Percentiles rank a stretch among this genome's conserved stretches.
These are phyloP conservation scores for Spheniscus mendiculus DNA, from an alignment of 2,113 vertebrate species.

Conservation along the genomic window DNA sequence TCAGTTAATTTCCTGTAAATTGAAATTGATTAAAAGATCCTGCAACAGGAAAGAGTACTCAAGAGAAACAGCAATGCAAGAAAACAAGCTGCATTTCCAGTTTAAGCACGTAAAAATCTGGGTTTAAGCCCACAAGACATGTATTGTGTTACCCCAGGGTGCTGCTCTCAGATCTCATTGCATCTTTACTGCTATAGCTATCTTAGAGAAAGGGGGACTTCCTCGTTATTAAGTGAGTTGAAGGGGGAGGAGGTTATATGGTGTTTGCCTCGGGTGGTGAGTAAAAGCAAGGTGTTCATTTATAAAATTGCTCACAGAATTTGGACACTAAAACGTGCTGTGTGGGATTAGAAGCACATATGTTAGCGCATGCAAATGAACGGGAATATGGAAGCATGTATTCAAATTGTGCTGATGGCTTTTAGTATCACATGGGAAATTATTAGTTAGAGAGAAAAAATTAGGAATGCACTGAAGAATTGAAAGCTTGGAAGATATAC, in stretches of 20 bases:
- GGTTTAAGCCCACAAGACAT: background rate
- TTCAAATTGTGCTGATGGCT: background rate
- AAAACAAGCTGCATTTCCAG: background rate
- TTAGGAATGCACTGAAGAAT: background rate
- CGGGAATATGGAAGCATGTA: background rate
- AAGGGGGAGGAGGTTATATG: background rate
- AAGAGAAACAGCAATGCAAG: background rate
- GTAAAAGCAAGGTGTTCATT: background rate
- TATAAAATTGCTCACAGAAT: background rate
- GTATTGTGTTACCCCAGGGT: background rate
- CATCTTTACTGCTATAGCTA: background rate
- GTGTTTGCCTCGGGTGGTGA: background rate
- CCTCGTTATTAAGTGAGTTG: background rate
- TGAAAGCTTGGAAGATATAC: background rate
- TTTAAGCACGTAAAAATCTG: background rate
- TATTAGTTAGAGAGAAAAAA: background rate
- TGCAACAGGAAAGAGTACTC: background rate
- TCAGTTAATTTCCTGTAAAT: background rate
- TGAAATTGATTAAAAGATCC: background rate
- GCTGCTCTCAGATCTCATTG: background rate
- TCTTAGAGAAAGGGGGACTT: background rate
- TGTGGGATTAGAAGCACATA: background rate
- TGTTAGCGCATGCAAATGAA: background rate
- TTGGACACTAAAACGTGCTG: background rate
- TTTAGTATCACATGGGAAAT: background rate